These are phyloP conservation scores for Anguilla obscura DNA, from an alignment of 2,797 vertebrate species.

Conservation along the genomic window DNA sequence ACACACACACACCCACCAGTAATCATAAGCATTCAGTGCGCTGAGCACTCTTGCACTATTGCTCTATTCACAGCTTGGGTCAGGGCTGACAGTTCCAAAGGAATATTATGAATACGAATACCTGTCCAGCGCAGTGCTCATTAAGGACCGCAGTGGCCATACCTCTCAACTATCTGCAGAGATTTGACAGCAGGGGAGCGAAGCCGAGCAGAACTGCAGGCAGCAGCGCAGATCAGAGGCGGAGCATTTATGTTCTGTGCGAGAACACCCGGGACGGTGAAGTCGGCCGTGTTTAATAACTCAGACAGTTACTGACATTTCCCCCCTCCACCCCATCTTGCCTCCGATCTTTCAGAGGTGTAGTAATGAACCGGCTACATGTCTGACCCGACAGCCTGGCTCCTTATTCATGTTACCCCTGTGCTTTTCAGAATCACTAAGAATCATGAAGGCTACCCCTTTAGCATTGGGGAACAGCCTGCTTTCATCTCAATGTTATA, in stretches of 20 bases:
- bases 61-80: neutral
- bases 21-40: neutral
- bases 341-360: neutral
- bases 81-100: neutral
- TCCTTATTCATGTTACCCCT: neutral
- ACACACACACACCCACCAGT: neutral
- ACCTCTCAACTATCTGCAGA: neutral
- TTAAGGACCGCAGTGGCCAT: neutral
- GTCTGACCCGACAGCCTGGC: neutral
- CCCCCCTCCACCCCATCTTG: neutral
- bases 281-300: neutral
- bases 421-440: neutral
- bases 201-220: neutral
- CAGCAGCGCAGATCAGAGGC: neutral
- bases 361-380: neutral
- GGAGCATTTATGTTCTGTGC: slow-evolving; percentile 3
- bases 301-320: neutral
- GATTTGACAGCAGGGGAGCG: slow-evolving; percentile 8
- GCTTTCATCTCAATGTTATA: neutral
- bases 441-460: neutral
- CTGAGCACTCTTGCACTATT: neutral
- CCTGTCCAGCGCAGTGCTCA: neutral
- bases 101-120: neutral
- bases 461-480: neutral
- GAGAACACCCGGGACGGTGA: neutral